Evolutionary conservation across 2,888 invertebrate species (phyloP), one percentile per base, ranked within the genome.

Genomic region (Aphidius colemani): DNA sequence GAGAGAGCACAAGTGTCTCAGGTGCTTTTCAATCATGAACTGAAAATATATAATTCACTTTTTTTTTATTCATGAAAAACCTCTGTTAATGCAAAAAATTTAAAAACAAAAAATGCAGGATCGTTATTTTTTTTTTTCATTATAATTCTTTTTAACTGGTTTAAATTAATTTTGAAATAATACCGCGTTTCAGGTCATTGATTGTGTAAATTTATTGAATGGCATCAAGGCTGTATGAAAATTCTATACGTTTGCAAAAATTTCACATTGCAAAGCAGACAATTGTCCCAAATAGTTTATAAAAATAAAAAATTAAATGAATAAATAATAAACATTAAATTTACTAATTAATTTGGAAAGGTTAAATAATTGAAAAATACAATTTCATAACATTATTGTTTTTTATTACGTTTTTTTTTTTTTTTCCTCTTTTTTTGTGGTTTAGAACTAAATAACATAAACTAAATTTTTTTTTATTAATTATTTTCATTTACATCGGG

Each of bases 371-470:
- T 7, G 13, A 45, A 44, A 45, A 30, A 45, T 7, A 7, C 8
- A 53, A 7, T 68, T 76, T 74, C 73, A 75, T 80, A 80, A 80
- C 78, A 79, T 76, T 75, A 76, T 79, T 79, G 76, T 79, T 74
- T 78, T 80, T 78, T 79, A 76, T 77, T 78, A 74, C 70, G 72
- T 43, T 77, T 78, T 77, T 78, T 73, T 77, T 79, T 74, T 69
- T 74, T 75, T 77, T 75, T 74, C 71, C 69, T 70, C 61, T 56
- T 64, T 64, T 63, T 72, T 72, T 74, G 71, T 76, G 75, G 71
- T 57, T 78, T 78, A 79, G 73, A 79, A 81, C 80, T 80, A 80
- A 81, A 81, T 81, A 81, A 80, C 80, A 80, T 76, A 78, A 79
- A 80, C 76, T 78, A 76, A 71, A 76, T 70, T 71, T 70, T 74